Conservation (phyloP, 2,113 vertebrate genomes). For the Eubucco bourcierii region DNA sequence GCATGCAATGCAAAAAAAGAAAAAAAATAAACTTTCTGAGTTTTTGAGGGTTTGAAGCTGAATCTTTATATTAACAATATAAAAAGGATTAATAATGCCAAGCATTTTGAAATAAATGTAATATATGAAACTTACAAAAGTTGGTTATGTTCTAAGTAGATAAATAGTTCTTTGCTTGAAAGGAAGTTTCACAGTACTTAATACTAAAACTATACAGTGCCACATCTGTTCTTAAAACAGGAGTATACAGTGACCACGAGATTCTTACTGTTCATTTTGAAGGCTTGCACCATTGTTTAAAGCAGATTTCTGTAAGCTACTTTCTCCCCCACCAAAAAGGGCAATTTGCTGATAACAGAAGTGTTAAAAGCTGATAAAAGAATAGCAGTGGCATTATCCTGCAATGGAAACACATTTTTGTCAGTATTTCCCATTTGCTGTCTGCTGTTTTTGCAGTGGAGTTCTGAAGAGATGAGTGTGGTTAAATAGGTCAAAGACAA, state of each 20-base stretch:
- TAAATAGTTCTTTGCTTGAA: slow-evolving; percentile 64
- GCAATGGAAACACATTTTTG: not conserved
- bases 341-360: not conserved
- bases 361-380: not conserved
- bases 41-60: slow-evolving; percentile 72
- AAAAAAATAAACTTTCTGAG: slow-evolving; percentile 77
- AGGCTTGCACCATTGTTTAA: not conserved
- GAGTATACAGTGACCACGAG: slow-evolving; percentile 10
- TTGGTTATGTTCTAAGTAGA: slow-evolving; percentile 62
- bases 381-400: not conserved
- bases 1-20: slow-evolving; percentile 78
- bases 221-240: slow-evolving; percentile 19
- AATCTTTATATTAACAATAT: slow-evolving; percentile 79
- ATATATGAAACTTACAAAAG: slow-evolving; percentile 70
- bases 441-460: not conserved
- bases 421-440: not conserved
- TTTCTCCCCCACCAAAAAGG: not conserved
- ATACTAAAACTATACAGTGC: slow-evolving; percentile 52
- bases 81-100: slow-evolving; percentile 77
- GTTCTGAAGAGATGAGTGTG: not conserved
- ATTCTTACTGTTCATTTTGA: not conserved
- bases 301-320: not conserved
- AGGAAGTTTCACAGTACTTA: slow-evolving; percentile 24
- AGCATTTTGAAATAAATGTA: slow-evolving; percentile 74
- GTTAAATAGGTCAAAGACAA: not conserved